These are phyloP conservation scores for Stramonita haemastoma DNA, from an alignment of 2,888 invertebrate genomes.

Conservation along the genomic window DNA sequence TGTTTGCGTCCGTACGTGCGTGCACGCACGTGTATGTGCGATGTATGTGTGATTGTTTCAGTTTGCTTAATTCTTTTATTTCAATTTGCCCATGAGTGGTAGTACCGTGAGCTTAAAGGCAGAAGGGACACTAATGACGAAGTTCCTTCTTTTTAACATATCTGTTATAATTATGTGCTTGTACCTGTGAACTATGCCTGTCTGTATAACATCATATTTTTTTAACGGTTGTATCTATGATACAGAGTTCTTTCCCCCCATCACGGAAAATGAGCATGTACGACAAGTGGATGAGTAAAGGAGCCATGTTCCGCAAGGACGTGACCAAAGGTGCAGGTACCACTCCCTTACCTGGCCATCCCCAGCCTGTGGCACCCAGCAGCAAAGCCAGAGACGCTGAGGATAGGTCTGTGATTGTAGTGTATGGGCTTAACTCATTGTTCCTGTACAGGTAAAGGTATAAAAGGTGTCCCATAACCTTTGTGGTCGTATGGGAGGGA, in stretches of 20 bases:
- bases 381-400: slow-evolving; percentile 62
- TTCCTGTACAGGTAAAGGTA: too few relatives aligned
- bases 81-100: too few relatives aligned
- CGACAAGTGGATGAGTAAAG: slow-evolving; percentile 54
- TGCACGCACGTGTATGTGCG: not conserved
- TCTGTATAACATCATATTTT: not conserved
- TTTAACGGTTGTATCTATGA: not conserved
- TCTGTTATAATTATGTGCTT: not conserved
- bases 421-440: too few relatives aligned
- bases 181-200: not conserved
- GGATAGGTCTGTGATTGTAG: slow-evolving; percentile 58
- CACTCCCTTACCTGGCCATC: not conserved
- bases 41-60: not conserved
- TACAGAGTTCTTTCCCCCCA: slow-evolving; percentile 9
- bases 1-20: not conserved
- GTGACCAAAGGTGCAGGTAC: not conserved
- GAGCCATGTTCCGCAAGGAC: slow-evolving; percentile 43
- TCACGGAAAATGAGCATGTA: slow-evolving; percentile 50
- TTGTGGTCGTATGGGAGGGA: too few relatives aligned
- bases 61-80: not conserved
- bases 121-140: too few relatives aligned
- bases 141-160: not conserved
- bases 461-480: too few relatives aligned
- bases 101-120: too few relatives aligned
- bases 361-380: slow-evolving; percentile 7